A percentile compares a stretch with the other conserved stretches of the same genome.
Evolutionary conservation across 2,888 invertebrate genomes (phyloP).

Genomic region (Brenthis ino): DNA sequence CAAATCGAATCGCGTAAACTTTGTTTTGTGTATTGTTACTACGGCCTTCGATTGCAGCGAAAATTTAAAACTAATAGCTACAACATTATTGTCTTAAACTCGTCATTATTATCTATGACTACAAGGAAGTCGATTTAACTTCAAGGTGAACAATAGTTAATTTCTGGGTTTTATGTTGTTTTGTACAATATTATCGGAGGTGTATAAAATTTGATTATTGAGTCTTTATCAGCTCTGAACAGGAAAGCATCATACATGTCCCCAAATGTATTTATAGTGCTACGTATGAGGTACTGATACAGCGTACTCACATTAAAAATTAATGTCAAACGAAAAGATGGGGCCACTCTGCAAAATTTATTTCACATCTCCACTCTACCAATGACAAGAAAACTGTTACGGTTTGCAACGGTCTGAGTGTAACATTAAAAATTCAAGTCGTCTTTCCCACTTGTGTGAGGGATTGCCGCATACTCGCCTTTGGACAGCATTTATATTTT

Average conservation of each 20-base stretch:
- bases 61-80: slow-evolving; percentile 78
- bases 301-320: slow-evolving; percentile 77
- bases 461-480: slow-evolving; percentile 80
- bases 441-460: slow-evolving; percentile 83
- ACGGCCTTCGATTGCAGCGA: slow-evolving; percentile 68
- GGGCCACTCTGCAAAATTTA: slow-evolving; percentile 83
- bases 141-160: slow-evolving; percentile 70
- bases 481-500: slow-evolving; percentile 82
- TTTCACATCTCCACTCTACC: slow-evolving; percentile 80
- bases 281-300: slow-evolving; percentile 73
- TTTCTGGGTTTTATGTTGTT: slow-evolving; percentile 41
- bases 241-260: slow-evolving; percentile 49
- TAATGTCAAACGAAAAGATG: slow-evolving; percentile 81
- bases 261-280: slow-evolving; percentile 74
- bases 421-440: slow-evolving; percentile 81
- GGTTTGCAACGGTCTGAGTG: slow-evolving; percentile 82
- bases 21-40: slow-evolving; percentile 76
- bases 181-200: slow-evolving; percentile 8
- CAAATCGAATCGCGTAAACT: slow-evolving; percentile 73
- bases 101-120: slow-evolving; percentile 72
- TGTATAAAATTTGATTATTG: slow-evolving; percentile 6
- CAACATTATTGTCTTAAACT: slow-evolving; percentile 76
- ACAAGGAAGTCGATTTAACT: slow-evolving; percentile 74
- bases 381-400: slow-evolving; percentile 83
- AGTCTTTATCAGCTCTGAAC: slow-evolving; percentile 3